These are phyloP conservation scores for Drosophila merina DNA, from an alignment of 2,888 invertebrate genomes.

Conservation along the genomic window DNA sequence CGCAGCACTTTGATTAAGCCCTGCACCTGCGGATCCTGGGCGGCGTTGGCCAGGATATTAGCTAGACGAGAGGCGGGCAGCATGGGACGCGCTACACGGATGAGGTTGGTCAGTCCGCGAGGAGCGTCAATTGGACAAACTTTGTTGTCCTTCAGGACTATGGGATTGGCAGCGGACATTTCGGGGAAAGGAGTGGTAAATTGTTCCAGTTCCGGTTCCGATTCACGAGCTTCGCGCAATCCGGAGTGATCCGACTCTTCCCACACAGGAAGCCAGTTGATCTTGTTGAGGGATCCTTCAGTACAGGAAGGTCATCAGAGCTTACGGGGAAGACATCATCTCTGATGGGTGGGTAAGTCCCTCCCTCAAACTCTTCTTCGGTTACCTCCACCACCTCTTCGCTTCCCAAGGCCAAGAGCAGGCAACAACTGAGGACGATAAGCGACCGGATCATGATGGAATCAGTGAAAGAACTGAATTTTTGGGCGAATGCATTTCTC, in stretches of 20 bases:
- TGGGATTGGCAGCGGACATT: not conserved
- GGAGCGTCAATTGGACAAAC: slow-evolving; percentile 55
- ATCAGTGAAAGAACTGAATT: slow-evolving; percentile 36
- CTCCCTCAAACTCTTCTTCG: slow-evolving; percentile 15
- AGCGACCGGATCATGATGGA: slow-evolving; percentile 52
- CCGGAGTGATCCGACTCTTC: slow-evolving; percentile 30
- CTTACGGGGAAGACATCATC: slow-evolving; percentile 13
- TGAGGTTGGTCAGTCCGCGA: slow-evolving; percentile 62
- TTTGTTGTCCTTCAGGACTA: slow-evolving; percentile 30
- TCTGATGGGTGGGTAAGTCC: not conserved
- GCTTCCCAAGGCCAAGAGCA: slow-evolving; percentile 48
- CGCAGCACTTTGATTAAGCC: slow-evolving; percentile 51
- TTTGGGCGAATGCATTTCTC: slow-evolving; percentile 11
- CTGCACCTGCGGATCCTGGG: slow-evolving; percentile 63
- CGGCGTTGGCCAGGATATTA: slow-evolving; percentile 60
- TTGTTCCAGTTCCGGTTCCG: not conserved
- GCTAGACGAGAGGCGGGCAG: slow-evolving; percentile 59
- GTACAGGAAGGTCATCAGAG: slow-evolving; percentile 3
- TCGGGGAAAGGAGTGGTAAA: not conserved
- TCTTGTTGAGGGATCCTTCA: slow-evolving; percentile 41
- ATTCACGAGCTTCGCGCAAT: not conserved
- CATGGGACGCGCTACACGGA: slow-evolving; percentile 56
- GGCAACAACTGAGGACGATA: slow-evolving; percentile 36
- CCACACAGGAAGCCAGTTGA: slow-evolving; percentile 57
- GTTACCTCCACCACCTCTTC: slow-evolving; percentile 2